Evolutionary conservation across 2,113 vertebrate genomes (phyloP), one percentile per base, ranked within the genome.

Genomic region (Mesocricetus auratus): DNA sequence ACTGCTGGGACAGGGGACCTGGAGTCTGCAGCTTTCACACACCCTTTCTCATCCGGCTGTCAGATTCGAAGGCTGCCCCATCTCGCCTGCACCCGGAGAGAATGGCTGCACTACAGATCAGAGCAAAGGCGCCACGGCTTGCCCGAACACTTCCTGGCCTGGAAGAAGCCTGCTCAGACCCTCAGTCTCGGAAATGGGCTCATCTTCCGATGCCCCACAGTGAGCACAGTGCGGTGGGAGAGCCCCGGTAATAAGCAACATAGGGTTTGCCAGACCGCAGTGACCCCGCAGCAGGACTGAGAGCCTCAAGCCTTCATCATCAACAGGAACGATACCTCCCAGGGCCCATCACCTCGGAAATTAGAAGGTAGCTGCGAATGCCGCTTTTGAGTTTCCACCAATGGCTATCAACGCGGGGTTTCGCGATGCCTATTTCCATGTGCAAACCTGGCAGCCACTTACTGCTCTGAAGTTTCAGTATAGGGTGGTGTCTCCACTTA

Each of bases 251-350:
- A 91, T 19, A 78, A 90, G 53, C 36, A 31, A 21, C 9, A 8
- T 26, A 77, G 62, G 36, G 6, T 69, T 95, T 93, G 66, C 68
- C 39, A 90, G 26, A 90, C 56, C 58, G 93, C 83, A 71, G 17
- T 69, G 39, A 95, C 5, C 21, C 86, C 24, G 62, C 13, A 10
- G 66, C 26, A 77, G 75, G 9, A 42, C 8, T 8, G 16, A 93
- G 36, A 58, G 7, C 82, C 89, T 39, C 33, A 22, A 8, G 31
- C 45, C 66, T 26, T 88, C 11, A 19, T 47, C 21, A 12, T 12
- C 9, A 39, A 68, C 31, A 86, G 74, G 36, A 79, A 56, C 45
- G 39, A 12, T 74, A 58, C 33, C 31, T 75, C 42, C 53, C 73
- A 74, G 7, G 42, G 11, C n/a, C n/a, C 26, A 22, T 53, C 47